Evolutionary conservation across 2,888 invertebrate species (phyloP).

Genomic region (Osedax frankpressi): DNA sequence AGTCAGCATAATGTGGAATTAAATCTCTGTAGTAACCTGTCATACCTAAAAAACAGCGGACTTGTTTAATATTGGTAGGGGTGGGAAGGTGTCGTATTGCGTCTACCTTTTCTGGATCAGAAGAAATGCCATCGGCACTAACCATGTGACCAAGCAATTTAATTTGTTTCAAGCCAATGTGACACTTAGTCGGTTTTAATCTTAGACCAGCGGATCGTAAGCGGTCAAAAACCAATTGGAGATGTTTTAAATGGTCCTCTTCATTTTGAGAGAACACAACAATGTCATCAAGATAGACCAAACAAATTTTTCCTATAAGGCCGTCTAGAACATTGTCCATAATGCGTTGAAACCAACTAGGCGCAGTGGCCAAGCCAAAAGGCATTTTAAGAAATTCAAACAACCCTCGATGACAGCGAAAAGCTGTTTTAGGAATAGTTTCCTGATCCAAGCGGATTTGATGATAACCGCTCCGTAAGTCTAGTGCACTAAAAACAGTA

Average conservation of each 20-base stretch:
- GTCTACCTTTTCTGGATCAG: conserved; percentile 21
- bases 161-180: conserved; percentile 15
- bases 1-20: conserved; percentile 14
- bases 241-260: conserved; percentile 16
- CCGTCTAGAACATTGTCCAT: conserved; percentile 11
- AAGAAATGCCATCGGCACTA: conserved; percentile 16
- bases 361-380: conserved; percentile 17
- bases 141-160: conserved; percentile 22
- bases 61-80: not conserved
- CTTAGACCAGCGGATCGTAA: conserved; percentile 16
- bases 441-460: conserved; percentile 12
- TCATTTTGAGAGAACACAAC: conserved; percentile 12
- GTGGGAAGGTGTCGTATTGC: conserved; percentile 14
- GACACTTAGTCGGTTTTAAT: conserved; percentile 23
- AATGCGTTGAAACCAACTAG: conserved; percentile 12
- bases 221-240: conserved; percentile 18
- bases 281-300: conserved; percentile 15
- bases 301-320: not conserved
- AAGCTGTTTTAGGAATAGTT: conserved; percentile 16
- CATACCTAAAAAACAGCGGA: conserved; percentile 14
- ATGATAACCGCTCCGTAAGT: conserved; percentile 14
- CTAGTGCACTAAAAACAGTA: conserved; percentile 5
- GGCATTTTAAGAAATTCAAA: conserved; percentile 17
- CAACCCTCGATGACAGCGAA: conserved; percentile 16
- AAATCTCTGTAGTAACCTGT: conserved; percentile 17